Percentiles rank a stretch among this genome's conserved stretches.
Evolutionary conservation across 2,888 invertebrate species (phyloP).

Genomic region (Pterostichus madidus): DNA sequence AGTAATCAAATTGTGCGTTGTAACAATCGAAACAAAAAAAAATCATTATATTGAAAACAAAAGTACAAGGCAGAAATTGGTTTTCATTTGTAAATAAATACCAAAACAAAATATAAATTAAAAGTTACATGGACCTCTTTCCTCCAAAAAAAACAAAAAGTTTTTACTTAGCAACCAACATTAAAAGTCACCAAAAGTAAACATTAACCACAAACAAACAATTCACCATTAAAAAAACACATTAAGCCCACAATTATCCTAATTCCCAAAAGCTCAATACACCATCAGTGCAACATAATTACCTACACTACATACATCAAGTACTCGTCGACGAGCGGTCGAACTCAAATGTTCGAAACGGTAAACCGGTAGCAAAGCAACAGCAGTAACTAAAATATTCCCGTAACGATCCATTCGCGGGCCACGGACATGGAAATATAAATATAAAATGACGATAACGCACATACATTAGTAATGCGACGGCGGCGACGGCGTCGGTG

Average conservation of each 20-base stretch:
- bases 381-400: conserved; percentile 28
- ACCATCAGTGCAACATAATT: too few species aligned
- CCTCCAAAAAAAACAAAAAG: neutral
- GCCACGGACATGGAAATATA: conserved; percentile 45
- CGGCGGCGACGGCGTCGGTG: neutral
- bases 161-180: too few species aligned
- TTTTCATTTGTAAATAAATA: too few species aligned
- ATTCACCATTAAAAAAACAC: neutral
- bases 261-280: neutral
- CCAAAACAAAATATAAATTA: too few species aligned
- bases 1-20: too few species aligned
- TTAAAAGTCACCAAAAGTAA: neutral
- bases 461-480: conserved; percentile 65
- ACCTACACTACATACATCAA: neutral
- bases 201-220: neutral
- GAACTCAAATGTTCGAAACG: neutral
- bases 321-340: neutral
- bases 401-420: conserved; percentile 50
- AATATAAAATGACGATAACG: conserved; percentile 50
- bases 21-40: too few species aligned
- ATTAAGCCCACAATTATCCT: neutral
- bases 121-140: too few species aligned
- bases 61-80: too few species aligned
- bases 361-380: neutral
- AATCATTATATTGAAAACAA: too few species aligned